A percentile compares a stretch with the other conserved stretches of the same genome.
Conservation (phyloP, 2,888 invertebrate species). For the Lordiphosa andalusiaca region DNA sequence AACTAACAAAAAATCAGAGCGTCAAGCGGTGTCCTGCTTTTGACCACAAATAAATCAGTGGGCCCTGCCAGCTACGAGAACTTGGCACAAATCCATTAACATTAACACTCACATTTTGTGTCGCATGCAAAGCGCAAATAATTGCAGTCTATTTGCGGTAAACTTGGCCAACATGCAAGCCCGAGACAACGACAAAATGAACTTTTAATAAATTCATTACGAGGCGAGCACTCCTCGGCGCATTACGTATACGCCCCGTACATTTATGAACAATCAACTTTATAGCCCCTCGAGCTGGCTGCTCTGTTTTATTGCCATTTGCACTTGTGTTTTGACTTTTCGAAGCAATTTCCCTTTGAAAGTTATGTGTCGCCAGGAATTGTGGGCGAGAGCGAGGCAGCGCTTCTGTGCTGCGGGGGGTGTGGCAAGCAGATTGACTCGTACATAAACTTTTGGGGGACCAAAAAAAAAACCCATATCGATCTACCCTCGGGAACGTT, state of each 20-base stretch:
- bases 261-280: conserved; percentile 72
- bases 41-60: conserved; percentile 61
- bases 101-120: conserved; percentile 60
- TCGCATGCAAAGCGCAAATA: conserved; percentile 58
- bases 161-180: conserved; percentile 70
- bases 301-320: conserved; percentile 60
- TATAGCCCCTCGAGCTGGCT: conserved; percentile 31
- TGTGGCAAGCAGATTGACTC: background rate
- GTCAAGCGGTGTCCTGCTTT: conserved; percentile 38
- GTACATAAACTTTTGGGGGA: background rate
- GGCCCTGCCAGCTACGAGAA: conserved; percentile 46
- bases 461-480: background rate
- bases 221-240: conserved; percentile 27
- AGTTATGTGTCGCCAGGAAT: conserved; percentile 28
- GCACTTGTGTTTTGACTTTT: conserved; percentile 57
- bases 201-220: conserved; percentile 73
- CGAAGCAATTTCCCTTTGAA: conserved; percentile 65
- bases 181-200: conserved; percentile 36
- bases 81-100: conserved; percentile 75
- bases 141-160: conserved; percentile 56
- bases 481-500: conserved; percentile 4
- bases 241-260: conserved; percentile 74
- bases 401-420: background rate
- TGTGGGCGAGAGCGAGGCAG: conserved; percentile 8
- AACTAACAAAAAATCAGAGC: conserved; percentile 11